These are phyloP conservation scores for Philotrypesis tridentata DNA, from an alignment of 1,140 invertebrate genomes.

Conservation along the genomic window DNA sequence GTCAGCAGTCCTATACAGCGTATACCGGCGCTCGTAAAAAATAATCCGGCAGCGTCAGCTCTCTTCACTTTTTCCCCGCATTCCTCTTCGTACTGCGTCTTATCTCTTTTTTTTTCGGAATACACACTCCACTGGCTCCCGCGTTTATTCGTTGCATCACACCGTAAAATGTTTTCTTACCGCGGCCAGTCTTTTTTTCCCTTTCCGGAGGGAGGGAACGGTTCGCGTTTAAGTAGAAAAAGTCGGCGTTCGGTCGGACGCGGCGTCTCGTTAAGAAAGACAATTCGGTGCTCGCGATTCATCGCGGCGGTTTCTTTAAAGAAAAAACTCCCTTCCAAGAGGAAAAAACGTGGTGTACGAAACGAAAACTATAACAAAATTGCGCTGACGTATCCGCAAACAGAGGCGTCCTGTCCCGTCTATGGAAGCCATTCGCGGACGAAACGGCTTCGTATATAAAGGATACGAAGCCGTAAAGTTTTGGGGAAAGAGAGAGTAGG, in stretches of 20 bases:
- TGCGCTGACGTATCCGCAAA: background rate
- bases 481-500: background rate
- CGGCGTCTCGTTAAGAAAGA: too few species aligned
- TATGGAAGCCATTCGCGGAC: background rate
- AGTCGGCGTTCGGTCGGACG: too few species aligned
- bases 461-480: background rate
- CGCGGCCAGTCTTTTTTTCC: background rate
- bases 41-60: conserved; percentile 22
- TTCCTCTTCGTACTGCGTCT: background rate
- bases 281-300: too few species aligned
- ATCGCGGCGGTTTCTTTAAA: too few species aligned
- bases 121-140: background rate
- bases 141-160: background rate
- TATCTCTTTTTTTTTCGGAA: background rate
- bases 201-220: too few species aligned
- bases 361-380: too few species aligned
- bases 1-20: background rate
- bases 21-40: conserved; percentile 12
- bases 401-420: background rate
- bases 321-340: too few species aligned
- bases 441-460: background rate
- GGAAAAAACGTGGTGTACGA: too few species aligned
- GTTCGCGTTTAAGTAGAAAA: too few species aligned
- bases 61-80: background rate
- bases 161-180: background rate